Evolutionary conservation across 2,888 invertebrate species (phyloP).

Genomic region (Beris chalybata): DNA sequence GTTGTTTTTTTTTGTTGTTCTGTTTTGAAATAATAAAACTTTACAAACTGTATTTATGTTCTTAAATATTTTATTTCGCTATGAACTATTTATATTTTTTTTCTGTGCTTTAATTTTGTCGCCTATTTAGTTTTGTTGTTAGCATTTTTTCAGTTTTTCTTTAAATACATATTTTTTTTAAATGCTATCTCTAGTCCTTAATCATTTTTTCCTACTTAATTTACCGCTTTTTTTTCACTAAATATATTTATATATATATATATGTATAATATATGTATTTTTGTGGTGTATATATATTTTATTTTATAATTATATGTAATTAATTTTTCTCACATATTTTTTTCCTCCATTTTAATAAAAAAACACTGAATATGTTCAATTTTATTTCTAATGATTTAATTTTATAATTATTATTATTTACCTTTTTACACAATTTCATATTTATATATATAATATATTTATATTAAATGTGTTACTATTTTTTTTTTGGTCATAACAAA

Average conservation of each 20-base stretch:
- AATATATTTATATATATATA: constrained; percentile 40
- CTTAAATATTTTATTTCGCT: too few relatives aligned
- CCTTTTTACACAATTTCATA: constrained; percentile 5
- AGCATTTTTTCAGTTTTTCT: neutral
- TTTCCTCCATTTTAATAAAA: constrained; percentile 20
- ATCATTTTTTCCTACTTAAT: neutral
- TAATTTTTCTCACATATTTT: constrained; percentile 3
- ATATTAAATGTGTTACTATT: constrained; percentile 1
- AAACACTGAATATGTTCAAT: constrained; percentile 23
- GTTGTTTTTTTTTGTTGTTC: too few relatives aligned
- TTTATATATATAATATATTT: constrained; percentile 9
- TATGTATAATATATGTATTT: constrained; percentile 41
- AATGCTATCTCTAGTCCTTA: too few relatives aligned
- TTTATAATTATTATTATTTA: constrained; percentile 14
- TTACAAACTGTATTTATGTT: too few relatives aligned
- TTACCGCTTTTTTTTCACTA: constrained; percentile 40
- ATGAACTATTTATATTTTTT: too few relatives aligned
- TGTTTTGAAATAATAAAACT: too few relatives aligned
- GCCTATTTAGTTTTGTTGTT: neutral
- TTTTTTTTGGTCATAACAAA: constrained; percentile 18
- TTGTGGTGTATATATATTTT: constrained; percentile 32
- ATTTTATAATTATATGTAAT: constrained; percentile 1
- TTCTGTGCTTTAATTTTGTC: neutral
- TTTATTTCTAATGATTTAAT: constrained; percentile 20
- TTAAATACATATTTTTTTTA: neutral